phyloP scores from a whole-genome alignment of 2,797 vertebrate species.

The Pipistrellus kuhlii region DNA sequence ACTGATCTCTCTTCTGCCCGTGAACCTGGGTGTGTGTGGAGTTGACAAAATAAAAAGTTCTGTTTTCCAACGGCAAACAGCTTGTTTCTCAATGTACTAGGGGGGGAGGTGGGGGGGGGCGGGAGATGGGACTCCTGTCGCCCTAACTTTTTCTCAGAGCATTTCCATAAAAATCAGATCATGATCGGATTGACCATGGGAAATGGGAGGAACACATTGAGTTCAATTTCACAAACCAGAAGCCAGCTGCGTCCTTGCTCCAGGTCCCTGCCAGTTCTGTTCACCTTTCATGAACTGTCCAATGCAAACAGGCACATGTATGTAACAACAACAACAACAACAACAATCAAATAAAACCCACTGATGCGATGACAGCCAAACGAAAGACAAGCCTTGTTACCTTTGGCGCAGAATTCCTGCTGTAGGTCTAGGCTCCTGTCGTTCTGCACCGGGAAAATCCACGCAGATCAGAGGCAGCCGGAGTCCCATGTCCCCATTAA shows the following conservation, averaged over 20 bases:
- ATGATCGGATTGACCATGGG: background rate
- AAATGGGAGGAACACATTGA: background rate
- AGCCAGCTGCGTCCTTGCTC: background rate
- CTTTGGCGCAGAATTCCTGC: slow-evolving; percentile 83
- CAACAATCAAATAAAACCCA: background rate
- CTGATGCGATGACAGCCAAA: background rate
- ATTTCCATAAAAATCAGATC: slow-evolving; percentile 11
- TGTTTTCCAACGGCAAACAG: background rate
- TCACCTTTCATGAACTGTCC: background rate
- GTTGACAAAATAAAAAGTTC: slow-evolving; percentile 24
- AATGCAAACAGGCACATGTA: background rate
- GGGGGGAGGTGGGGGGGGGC: background rate
- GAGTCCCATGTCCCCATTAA: slow-evolving; percentile 95
- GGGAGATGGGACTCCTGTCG: slow-evolving; percentile 19
- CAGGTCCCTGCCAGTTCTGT: background rate
- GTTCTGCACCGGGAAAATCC: slow-evolving; percentile 86
- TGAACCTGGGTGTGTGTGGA: background rate
- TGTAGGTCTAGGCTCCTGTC: slow-evolving; percentile 85
- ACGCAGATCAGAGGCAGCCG: slow-evolving; percentile 90
- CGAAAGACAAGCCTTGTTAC: slow-evolving; percentile 80
- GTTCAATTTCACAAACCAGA: background rate
- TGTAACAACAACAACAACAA: background rate
- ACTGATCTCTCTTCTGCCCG: background rate
- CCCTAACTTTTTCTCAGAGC: background rate
- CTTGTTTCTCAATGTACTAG: background rate